Conservation (phyloP, 1,140 invertebrate genomes). For the Rhopalosiphum maidis region DNA sequence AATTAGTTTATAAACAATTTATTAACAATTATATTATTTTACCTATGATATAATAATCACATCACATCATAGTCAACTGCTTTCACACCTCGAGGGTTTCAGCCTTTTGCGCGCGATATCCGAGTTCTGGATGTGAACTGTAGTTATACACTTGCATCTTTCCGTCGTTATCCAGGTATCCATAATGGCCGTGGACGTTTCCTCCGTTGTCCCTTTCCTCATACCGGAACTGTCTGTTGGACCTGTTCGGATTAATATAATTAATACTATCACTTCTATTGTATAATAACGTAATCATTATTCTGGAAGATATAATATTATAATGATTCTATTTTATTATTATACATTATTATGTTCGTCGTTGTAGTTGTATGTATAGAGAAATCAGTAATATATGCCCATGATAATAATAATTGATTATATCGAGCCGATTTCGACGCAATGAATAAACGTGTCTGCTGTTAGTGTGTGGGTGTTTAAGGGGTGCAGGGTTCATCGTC, state of each 20-base stretch:
- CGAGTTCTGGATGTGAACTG: constrained; percentile 73
- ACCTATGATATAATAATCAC: not conserved
- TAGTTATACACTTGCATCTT: constrained; percentile 82
- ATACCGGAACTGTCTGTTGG: constrained; percentile 81
- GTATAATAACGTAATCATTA: no score
- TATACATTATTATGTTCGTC: no score
- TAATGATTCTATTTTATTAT: no score
- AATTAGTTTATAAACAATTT: constrained; percentile 4
- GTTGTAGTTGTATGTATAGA: no score
- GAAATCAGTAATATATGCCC: no score
- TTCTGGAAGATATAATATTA: no score
- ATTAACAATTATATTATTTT: not conserved
- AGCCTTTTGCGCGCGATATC: constrained; percentile 68
- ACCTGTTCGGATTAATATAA: constrained; percentile 64
- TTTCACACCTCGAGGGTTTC: constrained; percentile 18
- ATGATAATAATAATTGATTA: no score
- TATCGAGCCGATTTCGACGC: no score
- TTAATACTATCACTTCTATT: not conserved
- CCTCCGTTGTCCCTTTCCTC: constrained; percentile 81
- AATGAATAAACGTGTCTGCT: no score
- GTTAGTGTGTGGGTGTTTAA: no score
- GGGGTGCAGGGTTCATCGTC: not conserved
- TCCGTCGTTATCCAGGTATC: constrained; percentile 79
- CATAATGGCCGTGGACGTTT: constrained; percentile 81
- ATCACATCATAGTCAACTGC: not conserved